phyloP scores from a whole-genome alignment of 2,888 invertebrate species.

The Eristalinus aeneus region DNA sequence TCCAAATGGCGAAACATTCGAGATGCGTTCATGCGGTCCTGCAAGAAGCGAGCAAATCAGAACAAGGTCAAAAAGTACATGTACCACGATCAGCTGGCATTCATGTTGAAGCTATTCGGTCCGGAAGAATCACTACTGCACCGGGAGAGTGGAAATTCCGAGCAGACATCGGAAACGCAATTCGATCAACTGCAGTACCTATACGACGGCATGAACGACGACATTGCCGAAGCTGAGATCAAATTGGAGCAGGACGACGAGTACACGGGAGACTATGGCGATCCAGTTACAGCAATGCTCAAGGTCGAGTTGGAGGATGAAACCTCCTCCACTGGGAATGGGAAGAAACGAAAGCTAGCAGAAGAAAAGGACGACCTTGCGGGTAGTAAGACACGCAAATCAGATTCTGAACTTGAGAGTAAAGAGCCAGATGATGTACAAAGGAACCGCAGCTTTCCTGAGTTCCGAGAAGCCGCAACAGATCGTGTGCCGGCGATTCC shows the following conservation, averaged over 20 bases:
- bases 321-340: not conserved
- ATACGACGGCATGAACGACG: not conserved
- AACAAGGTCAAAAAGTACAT: constrained; percentile 38
- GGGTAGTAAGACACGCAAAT: not conserved
- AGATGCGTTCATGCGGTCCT: constrained; percentile 34
- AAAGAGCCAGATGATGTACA: not conserved
- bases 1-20: constrained; percentile 45
- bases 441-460: not conserved
- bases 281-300: not conserved
- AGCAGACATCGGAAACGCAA: not conserved
- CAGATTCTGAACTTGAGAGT: not conserved
- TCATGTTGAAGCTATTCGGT: constrained; percentile 14
- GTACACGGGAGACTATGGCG: not conserved
- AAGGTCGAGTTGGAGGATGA: not conserved
- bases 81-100: constrained; percentile 32
- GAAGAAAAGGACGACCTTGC: not conserved
- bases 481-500: not conserved
- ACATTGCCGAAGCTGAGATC: not conserved
- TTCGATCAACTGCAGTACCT: not conserved
- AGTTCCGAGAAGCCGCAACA: not conserved
- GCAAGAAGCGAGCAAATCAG: constrained; percentile 3
- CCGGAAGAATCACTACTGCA: not conserved
- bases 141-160: constrained; percentile 1
- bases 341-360: not conserved
- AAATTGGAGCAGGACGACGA: not conserved